A percentile compares a stretch with the other conserved stretches of the same genome.
These are phyloP conservation scores for Thymelicus acteon DNA, from an alignment of 2,888 invertebrate species.

Conservation along the genomic window DNA sequence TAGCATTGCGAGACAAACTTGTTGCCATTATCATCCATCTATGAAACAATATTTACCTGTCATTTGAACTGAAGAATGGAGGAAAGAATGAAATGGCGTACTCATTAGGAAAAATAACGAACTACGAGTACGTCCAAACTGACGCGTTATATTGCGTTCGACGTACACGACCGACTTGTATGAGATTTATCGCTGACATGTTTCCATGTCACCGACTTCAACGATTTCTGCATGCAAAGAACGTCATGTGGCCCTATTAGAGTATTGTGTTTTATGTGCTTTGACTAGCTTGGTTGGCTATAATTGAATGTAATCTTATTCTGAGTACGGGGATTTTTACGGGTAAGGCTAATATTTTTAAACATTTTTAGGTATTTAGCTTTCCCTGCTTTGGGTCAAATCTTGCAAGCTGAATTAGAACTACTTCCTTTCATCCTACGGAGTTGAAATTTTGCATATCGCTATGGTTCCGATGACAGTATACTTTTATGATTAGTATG, in stretches of 20 bases:
- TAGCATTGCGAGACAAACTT: neutral
- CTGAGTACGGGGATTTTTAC: too few species aligned
- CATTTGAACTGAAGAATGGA: conserved; percentile 19
- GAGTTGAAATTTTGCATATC: too few species aligned
- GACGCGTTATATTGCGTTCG: conserved; percentile 22
- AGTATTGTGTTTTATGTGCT: neutral
- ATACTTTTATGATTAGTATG: too few species aligned
- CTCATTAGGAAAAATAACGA: conserved; percentile 36
- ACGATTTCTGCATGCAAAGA: conserved; percentile 4
- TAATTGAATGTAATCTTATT: neutral
- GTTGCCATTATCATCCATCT: neutral
- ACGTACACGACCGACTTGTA: conserved; percentile 19
- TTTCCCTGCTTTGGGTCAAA: too few species aligned
- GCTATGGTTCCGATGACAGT: too few species aligned
- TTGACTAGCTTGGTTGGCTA: neutral
- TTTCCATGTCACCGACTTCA: conserved; percentile 11
- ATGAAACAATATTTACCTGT: conserved; percentile 9
- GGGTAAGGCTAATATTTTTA: too few species aligned
- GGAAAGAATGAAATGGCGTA: conserved; percentile 26
- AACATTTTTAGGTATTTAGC: too few species aligned
- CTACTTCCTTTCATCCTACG: too few species aligned
- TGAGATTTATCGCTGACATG: conserved; percentile 24
- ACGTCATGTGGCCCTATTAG: neutral
- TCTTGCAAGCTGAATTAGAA: too few species aligned
- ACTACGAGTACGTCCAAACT: conserved; percentile 35